Evolutionary conservation across 2,113 vertebrate genomes (phyloP).

Genomic region (Chamaea fasciata): DNA sequence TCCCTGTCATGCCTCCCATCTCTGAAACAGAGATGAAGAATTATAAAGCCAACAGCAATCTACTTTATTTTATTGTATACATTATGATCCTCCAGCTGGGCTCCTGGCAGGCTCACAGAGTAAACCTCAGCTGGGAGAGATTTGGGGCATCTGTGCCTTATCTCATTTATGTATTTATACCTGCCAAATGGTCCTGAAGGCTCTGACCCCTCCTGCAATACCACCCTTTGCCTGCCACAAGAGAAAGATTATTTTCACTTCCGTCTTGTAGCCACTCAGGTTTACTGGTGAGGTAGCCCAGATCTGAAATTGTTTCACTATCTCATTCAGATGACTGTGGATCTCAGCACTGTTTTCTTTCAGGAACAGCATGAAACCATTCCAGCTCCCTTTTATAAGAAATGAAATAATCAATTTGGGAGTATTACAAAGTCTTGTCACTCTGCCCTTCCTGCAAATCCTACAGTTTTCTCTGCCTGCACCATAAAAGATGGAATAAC

Average conservation of each 20-base stretch:
- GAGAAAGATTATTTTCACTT: not conserved
- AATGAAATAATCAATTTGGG: not conserved
- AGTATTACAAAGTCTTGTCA: not conserved
- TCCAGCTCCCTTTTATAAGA: not conserved
- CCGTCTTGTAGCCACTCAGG: not conserved
- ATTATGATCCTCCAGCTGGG: not conserved
- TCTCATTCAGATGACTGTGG: not conserved
- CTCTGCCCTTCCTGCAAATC: not conserved
- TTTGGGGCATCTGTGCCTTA: not conserved
- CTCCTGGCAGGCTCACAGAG: not conserved
- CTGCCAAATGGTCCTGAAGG: not conserved
- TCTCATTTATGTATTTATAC: not conserved
- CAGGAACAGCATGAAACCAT: not conserved
- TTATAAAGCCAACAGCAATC: not conserved
- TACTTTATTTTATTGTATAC: not conserved
- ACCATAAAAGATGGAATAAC: not conserved
- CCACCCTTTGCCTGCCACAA: not conserved
- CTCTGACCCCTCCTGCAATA: not conserved
- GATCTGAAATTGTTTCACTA: not conserved
- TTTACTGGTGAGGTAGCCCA: not conserved
- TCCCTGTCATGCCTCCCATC: not conserved
- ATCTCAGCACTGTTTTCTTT: not conserved
- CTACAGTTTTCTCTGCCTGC: not conserved
- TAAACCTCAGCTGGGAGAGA: conserved; percentile 4
- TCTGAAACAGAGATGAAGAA: not conserved